Conservation (phyloP, 2,888 invertebrate species). For the Xestia sexstrigata region DNA sequence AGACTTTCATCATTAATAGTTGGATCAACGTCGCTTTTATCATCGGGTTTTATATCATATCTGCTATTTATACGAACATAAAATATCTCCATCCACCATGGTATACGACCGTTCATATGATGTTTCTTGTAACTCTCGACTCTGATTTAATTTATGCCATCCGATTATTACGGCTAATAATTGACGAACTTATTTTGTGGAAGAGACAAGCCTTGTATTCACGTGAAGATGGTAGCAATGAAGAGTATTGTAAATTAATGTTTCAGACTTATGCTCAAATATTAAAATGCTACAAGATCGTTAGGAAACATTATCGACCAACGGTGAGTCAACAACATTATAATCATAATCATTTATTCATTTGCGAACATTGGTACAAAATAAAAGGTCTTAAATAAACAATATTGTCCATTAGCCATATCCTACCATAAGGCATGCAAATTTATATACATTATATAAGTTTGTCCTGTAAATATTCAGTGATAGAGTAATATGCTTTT, state of each 20-base stretch:
- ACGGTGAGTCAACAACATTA: conserved; percentile 22
- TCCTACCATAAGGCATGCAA: no score
- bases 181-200: conserved; percentile 38
- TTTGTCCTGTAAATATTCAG: no score
- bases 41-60: not conserved
- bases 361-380: no score
- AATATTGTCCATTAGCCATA: no score
- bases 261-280: conserved; percentile 29
- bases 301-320: conserved; percentile 11
- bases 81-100: not conserved
- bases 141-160: conserved; percentile 37
- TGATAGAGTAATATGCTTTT: no score
- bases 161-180: conserved; percentile 33
- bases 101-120: not conserved
- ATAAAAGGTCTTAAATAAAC: no score
- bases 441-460: no score
- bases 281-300: conserved; percentile 35
- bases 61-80: not conserved
- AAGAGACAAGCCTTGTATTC: not conserved
- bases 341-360: no score
- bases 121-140: conserved; percentile 26
- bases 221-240: not conserved
- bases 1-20: not conserved
- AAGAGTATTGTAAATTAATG: conserved; percentile 7
- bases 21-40: conserved; percentile 25